These are phyloP conservation scores for Piscicola geometra DNA, from an alignment of 2,888 invertebrate genomes.

Conservation along the genomic window DNA sequence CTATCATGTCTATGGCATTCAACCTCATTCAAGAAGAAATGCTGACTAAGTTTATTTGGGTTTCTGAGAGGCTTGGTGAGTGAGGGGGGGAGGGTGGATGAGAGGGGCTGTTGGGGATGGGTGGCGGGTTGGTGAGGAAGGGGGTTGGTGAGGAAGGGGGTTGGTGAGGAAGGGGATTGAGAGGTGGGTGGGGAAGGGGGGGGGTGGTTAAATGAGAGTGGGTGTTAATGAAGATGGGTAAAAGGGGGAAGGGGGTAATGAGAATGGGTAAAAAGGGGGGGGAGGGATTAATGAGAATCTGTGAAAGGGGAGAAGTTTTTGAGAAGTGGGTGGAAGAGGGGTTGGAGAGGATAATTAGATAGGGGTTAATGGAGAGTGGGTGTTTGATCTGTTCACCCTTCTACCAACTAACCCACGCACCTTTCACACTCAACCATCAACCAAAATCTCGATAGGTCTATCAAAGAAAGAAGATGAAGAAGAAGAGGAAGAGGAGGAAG, in stretches of 20 bases:
- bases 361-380: too few species aligned
- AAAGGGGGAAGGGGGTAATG: too few species aligned
- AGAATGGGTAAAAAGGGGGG: neutral
- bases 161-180: too few species aligned
- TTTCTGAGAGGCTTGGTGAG: constrained; percentile 53
- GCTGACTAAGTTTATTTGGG: constrained; percentile 53
- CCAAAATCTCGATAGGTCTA: neutral
- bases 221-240: neutral
- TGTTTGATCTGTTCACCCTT: too few species aligned
- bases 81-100: neutral
- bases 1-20: constrained; percentile 57
- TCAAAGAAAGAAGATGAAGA: constrained; percentile 9
- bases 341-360: too few species aligned
- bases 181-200: neutral
- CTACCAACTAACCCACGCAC: neutral
- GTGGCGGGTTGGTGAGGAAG: neutral
- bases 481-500: neutral
- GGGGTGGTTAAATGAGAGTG: neutral
- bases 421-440: neutral
- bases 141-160: neutral
- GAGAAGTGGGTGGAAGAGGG: too few species aligned
- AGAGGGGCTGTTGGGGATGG: neutral
- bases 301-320: too few species aligned
- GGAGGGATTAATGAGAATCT: neutral
- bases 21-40: constrained; percentile 56